Conservation (phyloP, 2,888 invertebrate species). For the Creontiades dilutus region DNA sequence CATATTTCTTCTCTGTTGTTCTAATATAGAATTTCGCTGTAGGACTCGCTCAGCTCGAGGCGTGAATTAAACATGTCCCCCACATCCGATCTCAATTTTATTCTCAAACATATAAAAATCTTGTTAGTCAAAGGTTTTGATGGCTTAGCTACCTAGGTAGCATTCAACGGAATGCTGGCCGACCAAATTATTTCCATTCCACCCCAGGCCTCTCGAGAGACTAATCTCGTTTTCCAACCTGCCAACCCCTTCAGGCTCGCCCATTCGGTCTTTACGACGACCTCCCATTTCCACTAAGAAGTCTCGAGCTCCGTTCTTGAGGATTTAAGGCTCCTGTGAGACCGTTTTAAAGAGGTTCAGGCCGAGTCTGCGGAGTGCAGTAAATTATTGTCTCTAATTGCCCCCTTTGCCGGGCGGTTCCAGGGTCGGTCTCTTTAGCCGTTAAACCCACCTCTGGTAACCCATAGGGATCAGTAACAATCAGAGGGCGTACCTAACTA, state of each 20-base stretch:
- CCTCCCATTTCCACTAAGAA: neutral
- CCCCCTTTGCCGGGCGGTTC: neutral
- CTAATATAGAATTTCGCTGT: too few relatives aligned
- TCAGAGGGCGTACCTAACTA: neutral
- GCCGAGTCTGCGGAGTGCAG: neutral
- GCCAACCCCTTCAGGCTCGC: constrained; percentile 30
- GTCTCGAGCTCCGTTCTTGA: neutral
- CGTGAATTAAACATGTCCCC: too few relatives aligned
- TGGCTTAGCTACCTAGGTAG: neutral
- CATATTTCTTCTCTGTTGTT: too few relatives aligned
- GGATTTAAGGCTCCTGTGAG: neutral
- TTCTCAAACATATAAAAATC: too few relatives aligned
- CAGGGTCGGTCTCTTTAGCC: neutral
- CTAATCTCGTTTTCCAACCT: constrained; percentile 26
- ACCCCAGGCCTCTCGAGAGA: neutral
- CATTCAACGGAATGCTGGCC: neutral
- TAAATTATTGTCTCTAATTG: constrained; percentile 36
- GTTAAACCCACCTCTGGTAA: neutral
- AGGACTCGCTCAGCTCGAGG: too few relatives aligned
- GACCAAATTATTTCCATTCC: neutral
- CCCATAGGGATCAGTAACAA: constrained; percentile 13
- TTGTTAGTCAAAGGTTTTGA: too few relatives aligned
- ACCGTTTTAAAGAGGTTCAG: constrained; percentile 3
- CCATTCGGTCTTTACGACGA: constrained; percentile 25
- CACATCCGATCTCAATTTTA: too few relatives aligned